Conservation (phyloP, 2,888 invertebrate species). For the Rhorus exstirpatorius region DNA sequence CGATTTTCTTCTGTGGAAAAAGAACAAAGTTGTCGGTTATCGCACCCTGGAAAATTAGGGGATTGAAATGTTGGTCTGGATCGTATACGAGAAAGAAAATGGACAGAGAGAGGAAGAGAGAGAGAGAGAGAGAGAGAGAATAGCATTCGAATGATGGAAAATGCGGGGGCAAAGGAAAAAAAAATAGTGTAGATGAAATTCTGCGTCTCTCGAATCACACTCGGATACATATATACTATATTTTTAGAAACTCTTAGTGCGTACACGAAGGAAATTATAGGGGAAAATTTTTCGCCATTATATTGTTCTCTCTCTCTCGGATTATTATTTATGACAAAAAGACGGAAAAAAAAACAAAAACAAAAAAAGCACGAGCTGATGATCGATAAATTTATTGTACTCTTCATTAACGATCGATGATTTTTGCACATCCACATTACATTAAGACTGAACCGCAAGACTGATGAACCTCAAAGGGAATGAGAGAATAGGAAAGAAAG, state of each 20-base stretch:
- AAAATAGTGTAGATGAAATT: conserved; percentile 17
- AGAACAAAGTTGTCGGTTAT: not conserved
- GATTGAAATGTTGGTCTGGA: conserved; percentile 46
- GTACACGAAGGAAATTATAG: not conserved
- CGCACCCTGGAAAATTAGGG: conserved; percentile 36
- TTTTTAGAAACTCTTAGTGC: conserved; percentile 15
- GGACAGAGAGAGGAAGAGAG: not conserved
- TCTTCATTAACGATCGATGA: conserved; percentile 45
- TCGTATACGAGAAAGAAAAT: conserved; percentile 24
- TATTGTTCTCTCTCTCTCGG: conserved; percentile 25
- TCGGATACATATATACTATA: not conserved
- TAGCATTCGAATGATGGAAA: conserved; percentile 8
- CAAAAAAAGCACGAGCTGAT: conserved; percentile 6
- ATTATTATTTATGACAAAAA: conserved; percentile 5
- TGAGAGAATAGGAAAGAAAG: conserved; percentile 27
- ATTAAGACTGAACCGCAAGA: conserved; percentile 66
- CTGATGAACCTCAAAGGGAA: conserved; percentile 40
- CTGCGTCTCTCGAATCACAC: conserved; percentile 35
- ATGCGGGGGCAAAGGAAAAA: not conserved
- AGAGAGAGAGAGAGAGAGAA: conserved; percentile 10
- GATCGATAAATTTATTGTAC: conserved; percentile 21
- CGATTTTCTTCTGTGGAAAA: no score
- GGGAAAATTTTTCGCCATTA: not conserved
- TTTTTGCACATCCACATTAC: conserved; percentile 52
- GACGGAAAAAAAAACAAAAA: conserved; percentile 6